Conservation (phyloP, 2,113 vertebrate genomes). For the Dolichallabes microphthalmus region DNA sequence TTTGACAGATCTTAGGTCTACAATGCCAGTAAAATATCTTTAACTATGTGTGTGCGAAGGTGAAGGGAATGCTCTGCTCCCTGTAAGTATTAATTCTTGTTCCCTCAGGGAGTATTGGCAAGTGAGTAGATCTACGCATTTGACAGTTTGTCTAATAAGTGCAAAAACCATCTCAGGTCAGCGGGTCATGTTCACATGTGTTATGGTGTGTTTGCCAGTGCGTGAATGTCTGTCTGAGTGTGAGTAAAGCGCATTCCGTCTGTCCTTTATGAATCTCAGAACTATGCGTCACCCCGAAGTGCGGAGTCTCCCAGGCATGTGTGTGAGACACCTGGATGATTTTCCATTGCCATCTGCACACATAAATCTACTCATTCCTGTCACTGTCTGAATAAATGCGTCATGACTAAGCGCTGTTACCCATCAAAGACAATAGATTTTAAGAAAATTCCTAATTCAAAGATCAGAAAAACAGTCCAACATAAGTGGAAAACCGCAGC, state of each 20-base stretch:
- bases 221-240: constrained; percentile 23
- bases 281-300: constrained; percentile 33
- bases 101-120: constrained; percentile 49
- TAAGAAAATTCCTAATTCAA: constrained; percentile 10
- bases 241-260: constrained; percentile 29
- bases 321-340: constrained; percentile 47
- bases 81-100: constrained; percentile 55
- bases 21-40: constrained; percentile 5
- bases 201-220: constrained; percentile 23
- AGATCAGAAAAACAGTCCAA: not conserved
- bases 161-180: constrained; percentile 22
- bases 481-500: not conserved
- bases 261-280: constrained; percentile 39
- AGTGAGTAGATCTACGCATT: constrained; percentile 51
- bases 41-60: constrained; percentile 28
- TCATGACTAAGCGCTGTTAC: constrained; percentile 41
- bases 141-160: constrained; percentile 16
- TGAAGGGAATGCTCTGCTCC: constrained; percentile 45
- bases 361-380: constrained; percentile 39
- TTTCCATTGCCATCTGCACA: constrained; percentile 36
- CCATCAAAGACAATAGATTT: constrained; percentile 31
- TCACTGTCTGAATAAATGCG: constrained; percentile 37
- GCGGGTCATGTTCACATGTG: constrained; percentile 19
- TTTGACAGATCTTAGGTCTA: constrained; percentile 27
- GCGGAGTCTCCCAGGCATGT: constrained; percentile 22